Evolutionary conservation across 2,113 vertebrate genomes (phyloP).

Genomic region (Ifrita kowaldi): DNA sequence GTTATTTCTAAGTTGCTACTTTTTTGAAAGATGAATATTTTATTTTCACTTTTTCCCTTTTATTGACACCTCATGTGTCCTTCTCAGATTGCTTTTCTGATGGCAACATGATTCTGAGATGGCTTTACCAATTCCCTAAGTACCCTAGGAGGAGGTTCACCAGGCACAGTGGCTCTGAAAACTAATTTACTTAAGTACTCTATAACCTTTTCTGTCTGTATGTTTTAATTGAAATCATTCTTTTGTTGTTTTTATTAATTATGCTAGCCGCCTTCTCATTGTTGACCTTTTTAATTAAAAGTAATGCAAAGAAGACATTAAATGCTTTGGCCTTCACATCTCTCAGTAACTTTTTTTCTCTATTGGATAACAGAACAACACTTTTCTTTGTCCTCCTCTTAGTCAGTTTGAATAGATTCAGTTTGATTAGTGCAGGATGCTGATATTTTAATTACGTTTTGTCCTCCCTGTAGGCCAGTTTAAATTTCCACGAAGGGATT

Average conservation of each 20-base stretch:
- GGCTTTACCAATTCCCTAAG: background rate
- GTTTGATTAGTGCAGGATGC: background rate
- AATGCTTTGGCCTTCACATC: background rate
- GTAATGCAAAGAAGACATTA: background rate
- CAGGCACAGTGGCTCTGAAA: background rate
- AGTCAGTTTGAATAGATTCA: background rate
- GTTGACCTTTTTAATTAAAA: conserved; percentile 45
- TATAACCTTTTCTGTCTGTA: background rate
- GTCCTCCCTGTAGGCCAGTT: background rate
- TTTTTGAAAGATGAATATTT: background rate
- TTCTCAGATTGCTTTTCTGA: background rate
- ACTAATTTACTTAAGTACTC: conserved; percentile 30
- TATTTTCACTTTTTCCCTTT: background rate
- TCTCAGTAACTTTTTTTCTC: background rate
- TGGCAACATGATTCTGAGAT: background rate
- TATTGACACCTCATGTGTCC: background rate
- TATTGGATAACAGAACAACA: background rate
- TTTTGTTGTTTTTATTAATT: background rate
- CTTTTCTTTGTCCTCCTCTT: background rate
- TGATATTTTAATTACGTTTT: background rate
- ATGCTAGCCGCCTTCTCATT: background rate
- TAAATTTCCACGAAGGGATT: background rate
- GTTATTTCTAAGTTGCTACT: background rate
- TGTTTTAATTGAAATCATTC: background rate
- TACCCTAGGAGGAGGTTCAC: background rate